A percentile compares a stretch with the other conserved stretches of the same genome.
These are phyloP conservation scores for Sinhomidia bicolor DNA, from an alignment of 2,888 invertebrate species.

Conservation along the genomic window DNA sequence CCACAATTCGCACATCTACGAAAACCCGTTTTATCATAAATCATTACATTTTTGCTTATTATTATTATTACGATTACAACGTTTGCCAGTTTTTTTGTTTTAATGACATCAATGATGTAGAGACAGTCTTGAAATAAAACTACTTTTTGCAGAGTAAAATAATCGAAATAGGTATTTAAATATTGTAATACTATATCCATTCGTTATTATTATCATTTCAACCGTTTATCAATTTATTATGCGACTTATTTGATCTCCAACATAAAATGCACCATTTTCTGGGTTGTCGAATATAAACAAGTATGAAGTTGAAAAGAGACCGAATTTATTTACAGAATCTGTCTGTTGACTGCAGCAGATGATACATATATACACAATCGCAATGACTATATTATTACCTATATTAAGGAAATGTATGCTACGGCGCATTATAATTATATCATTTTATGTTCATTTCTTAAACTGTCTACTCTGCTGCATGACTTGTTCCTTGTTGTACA, in stretches of 20 bases:
- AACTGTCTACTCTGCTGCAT: slow-evolving; percentile 5
- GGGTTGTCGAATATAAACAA: slow-evolving; percentile 43
- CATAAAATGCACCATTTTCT: slow-evolving; percentile 19
- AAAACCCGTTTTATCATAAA: slow-evolving; percentile 69
- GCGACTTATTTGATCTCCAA: slow-evolving; percentile 27
- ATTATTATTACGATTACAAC: slow-evolving; percentile 48
- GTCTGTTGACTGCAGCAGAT: not conserved
- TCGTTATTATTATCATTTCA: not conserved
- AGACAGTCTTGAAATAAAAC: slow-evolving; percentile 32
- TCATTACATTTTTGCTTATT: slow-evolving; percentile 63
- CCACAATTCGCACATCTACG: slow-evolving; percentile 47
- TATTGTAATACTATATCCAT: not conserved
- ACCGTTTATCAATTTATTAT: slow-evolving; percentile 60
- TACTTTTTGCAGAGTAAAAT: slow-evolving; percentile 50
- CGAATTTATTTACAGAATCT: not conserved
- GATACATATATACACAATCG: slow-evolving; percentile 35
- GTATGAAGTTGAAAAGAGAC: slow-evolving; percentile 14
- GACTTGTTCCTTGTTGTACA: slow-evolving; percentile 29
- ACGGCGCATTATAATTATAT: not conserved
- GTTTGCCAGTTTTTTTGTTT: slow-evolving; percentile 16
- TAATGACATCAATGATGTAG: not conserved
- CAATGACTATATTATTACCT: too few relatives aligned
- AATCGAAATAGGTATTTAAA: slow-evolving; percentile 42
- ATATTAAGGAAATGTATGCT: slow-evolving; percentile 20
- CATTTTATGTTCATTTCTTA: slow-evolving; percentile 5